Percentiles rank a stretch among this genome's conserved stretches.
phyloP scores from a whole-genome alignment of 2,113 vertebrate species.

The Ophiodon elongatus region DNA sequence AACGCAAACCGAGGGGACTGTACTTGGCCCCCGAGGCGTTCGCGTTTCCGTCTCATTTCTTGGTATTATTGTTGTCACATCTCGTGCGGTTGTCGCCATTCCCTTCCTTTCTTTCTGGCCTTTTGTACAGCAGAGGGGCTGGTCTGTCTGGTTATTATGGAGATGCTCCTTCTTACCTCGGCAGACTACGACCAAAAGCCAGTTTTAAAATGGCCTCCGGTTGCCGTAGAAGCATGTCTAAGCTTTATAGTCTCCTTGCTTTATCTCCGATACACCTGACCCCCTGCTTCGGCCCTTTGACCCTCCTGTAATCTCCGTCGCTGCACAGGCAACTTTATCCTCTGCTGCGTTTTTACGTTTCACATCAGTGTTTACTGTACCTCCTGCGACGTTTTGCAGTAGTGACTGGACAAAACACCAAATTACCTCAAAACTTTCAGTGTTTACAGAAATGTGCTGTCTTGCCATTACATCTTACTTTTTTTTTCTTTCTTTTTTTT shows the following conservation, averaged over 20 bases:
- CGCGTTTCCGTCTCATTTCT: conserved; percentile 50
- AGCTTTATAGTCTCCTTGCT: conserved; percentile 75
- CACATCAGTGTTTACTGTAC: conserved; percentile 70
- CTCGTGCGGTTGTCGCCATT: conserved; percentile 3
- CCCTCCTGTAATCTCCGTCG: conserved; percentile 33
- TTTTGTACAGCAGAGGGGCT: conserved; percentile 56
- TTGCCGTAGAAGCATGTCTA: conserved; percentile 63
- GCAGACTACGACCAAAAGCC: conserved; percentile 82
- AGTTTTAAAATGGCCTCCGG: conserved; percentile 72
- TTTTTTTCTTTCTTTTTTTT: conserved; percentile 26
- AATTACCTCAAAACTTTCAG: conserved; percentile 79
- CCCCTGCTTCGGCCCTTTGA: conserved; percentile 45
- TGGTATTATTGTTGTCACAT: conserved; percentile 16
- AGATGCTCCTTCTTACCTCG: conserved; percentile 60
- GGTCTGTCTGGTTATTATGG: conserved; percentile 62
- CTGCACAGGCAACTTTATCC: conserved; percentile 33
- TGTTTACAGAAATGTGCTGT: conserved; percentile 75
- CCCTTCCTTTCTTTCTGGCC: conserved; percentile 40
- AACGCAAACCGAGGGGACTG: conserved; percentile 31
- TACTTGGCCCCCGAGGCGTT: conserved; percentile 36
- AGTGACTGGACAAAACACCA: conserved; percentile 50
- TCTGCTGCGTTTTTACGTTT: conserved; percentile 53
- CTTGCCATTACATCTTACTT: conserved; percentile 62
- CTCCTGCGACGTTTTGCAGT: conserved; percentile 36
- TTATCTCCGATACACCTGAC: conserved; percentile 62